phyloP scores from a whole-genome alignment of 2,888 invertebrate species.

The Thecocarcelia acutangulata region DNA sequence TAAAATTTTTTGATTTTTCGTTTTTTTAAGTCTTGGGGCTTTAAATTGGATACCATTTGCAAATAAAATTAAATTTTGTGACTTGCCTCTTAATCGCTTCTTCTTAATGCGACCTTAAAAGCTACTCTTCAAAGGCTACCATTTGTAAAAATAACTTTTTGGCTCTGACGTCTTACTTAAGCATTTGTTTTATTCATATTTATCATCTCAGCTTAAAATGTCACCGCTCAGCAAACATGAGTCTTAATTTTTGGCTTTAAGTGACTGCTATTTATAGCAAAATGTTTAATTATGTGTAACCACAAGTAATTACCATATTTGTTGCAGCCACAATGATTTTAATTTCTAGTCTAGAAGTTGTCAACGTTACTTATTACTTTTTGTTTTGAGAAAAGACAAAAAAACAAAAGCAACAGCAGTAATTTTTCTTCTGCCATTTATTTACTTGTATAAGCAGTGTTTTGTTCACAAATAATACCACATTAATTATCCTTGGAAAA shows the following conservation, averaged over 20 bases:
- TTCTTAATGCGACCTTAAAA: too few species aligned
- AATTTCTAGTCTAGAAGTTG: conserved; percentile 31
- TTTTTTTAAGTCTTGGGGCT: too few species aligned
- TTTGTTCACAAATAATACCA: conserved; percentile 16
- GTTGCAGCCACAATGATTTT: conserved; percentile 10
- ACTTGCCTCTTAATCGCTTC: too few species aligned
- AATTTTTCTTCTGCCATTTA: not conserved
- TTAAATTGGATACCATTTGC: too few species aligned
- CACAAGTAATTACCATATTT: conserved; percentile 35
- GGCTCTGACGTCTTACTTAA: not conserved
- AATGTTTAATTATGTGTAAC: conserved; percentile 30
- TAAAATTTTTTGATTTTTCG: too few species aligned
- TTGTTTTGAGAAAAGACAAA: not conserved
- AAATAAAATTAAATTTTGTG: too few species aligned
- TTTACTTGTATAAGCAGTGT: not conserved
- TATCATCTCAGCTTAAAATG: not conserved
- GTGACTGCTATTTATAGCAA: not conserved
- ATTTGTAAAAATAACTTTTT: not conserved
- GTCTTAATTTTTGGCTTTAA: not conserved
- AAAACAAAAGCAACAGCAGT: too few species aligned
- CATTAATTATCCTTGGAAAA: conserved; percentile 53
- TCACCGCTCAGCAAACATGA: not conserved
- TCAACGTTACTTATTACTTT: conserved; percentile 48
- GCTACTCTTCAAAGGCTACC: too few species aligned
- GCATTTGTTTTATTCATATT: not conserved